Evolutionary conservation across 2,888 invertebrate genomes (phyloP).

Genomic region (Cremastobaeus sp.): DNA sequence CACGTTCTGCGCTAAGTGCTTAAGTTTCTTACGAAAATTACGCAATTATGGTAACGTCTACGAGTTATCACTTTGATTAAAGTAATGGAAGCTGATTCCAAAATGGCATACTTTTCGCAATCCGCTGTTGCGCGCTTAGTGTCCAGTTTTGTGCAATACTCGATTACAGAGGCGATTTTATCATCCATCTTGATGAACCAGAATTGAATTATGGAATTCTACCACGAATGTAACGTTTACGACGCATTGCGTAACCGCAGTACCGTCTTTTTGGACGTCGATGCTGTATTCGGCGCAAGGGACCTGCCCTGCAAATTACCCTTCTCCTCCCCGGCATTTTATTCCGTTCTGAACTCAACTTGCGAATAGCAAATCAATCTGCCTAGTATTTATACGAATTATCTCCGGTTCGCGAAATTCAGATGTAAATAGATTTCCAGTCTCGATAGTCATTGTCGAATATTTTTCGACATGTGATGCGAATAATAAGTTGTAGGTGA

Average conservation of each 20-base stretch:
- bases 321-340: too few species aligned
- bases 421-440: constrained; percentile 17
- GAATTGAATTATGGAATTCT: constrained; percentile 12
- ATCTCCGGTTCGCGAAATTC: constrained; percentile 2
- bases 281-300: too few species aligned
- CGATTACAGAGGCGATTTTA: constrained; percentile 35
- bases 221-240: background rate
- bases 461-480: too few species aligned
- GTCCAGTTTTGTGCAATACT: constrained; percentile 47
- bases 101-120: constrained; percentile 51
- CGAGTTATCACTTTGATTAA: constrained; percentile 60
- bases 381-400: constrained; percentile 1
- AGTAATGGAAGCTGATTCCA: constrained; percentile 57
- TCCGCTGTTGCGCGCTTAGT: constrained; percentile 24
- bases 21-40: constrained; percentile 57
- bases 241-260: too few species aligned
- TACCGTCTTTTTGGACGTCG: too few species aligned
- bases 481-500: constrained; percentile 17
- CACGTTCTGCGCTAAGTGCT: constrained; percentile 52
- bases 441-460: constrained; percentile 12
- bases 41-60: constrained; percentile 57
- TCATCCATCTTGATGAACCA: constrained; percentile 17
- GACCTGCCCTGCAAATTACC: too few species aligned
- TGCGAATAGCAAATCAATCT: too few species aligned
- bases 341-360: too few species aligned